Evolutionary conservation across 2,888 invertebrate species (phyloP).

Genomic region (Chalcis sispes): DNA sequence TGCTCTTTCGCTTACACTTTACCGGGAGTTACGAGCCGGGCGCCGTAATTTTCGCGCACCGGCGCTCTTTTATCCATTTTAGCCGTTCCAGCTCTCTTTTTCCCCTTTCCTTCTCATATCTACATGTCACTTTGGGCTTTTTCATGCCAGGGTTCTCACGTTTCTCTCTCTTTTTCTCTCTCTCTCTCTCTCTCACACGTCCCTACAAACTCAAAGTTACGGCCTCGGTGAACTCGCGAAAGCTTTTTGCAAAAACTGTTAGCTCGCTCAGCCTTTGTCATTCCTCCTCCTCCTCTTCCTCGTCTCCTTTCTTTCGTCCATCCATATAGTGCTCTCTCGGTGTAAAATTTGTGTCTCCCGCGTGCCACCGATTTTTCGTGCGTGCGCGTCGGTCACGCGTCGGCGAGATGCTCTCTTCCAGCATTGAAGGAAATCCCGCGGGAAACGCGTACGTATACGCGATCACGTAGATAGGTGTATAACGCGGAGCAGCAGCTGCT

Average conservation of each 20-base stretch:
- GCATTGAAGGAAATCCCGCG: too few species aligned
- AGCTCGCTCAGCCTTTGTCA: too few species aligned
- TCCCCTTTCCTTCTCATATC: conserved; percentile 55
- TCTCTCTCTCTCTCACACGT: neutral
- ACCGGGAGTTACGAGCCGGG: conserved; percentile 71
- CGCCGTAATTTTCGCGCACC: conserved; percentile 68
- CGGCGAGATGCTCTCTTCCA: too few species aligned
- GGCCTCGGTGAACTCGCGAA: conserved; percentile 70
- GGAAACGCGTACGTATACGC: neutral
- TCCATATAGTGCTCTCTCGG: too few species aligned
- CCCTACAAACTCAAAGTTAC: conserved; percentile 71
- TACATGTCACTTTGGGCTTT: conserved; percentile 9
- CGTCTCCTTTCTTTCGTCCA: too few species aligned
- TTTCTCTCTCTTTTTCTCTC: neutral
- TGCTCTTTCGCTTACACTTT: conserved; percentile 70
- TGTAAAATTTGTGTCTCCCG: conserved; percentile 50
- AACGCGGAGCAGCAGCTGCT: conserved; percentile 9
- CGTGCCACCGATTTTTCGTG: conserved; percentile 36
- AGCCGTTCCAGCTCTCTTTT: too few species aligned
- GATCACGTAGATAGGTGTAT: neutral
- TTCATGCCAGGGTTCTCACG: too few species aligned
- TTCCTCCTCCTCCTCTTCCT: too few species aligned
- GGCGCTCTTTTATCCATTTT: conserved; percentile 56
- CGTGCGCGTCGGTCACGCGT: neutral
- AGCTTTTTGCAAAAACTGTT: conserved; percentile 71